Conservation (phyloP, 2,797 vertebrate species). For the Hypotaenidia okinawae region DNA sequence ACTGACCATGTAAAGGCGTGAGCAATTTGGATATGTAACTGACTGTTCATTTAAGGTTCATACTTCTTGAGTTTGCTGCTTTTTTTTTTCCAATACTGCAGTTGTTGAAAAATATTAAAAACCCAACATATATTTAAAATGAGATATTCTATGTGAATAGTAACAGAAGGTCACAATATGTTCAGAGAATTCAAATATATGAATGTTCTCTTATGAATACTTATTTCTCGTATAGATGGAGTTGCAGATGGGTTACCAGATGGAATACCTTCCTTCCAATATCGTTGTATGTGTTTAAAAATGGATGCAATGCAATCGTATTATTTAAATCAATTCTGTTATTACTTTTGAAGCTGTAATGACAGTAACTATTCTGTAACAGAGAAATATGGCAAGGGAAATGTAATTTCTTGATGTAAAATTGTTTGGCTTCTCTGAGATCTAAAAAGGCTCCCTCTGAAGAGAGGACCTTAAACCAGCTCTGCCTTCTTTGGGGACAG, state of each 20-base stretch:
- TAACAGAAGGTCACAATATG: slow-evolving; percentile 72
- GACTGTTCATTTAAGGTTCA: slow-evolving; percentile 51
- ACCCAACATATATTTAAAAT: slow-evolving; percentile 21
- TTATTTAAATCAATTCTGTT: slow-evolving; percentile 59
- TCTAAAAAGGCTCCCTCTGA: background rate
- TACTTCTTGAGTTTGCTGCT: background rate
- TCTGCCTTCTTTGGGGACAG: background rate
- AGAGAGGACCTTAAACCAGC: background rate
- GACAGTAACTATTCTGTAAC: slow-evolving; percentile 39
- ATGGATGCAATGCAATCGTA: slow-evolving; percentile 3
- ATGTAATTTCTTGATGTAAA: background rate
- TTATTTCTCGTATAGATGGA: slow-evolving; percentile 32
- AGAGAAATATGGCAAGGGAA: background rate
- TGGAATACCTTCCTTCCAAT: slow-evolving; percentile 61
- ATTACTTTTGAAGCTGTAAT: slow-evolving; percentile 43
- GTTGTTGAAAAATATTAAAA: slow-evolving; percentile 56
- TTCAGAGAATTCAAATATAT: slow-evolving; percentile 56
- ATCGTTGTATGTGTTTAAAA: slow-evolving; percentile 45
- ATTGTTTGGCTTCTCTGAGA: background rate
- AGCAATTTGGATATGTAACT: background rate
- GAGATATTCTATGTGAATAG: slow-evolving; percentile 52
- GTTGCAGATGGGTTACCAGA: slow-evolving; percentile 69
- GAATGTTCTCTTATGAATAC: slow-evolving; percentile 67
- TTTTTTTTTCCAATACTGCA: slow-evolving; percentile 13
- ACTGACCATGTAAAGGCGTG: background rate